Base-by-base conservation (phyloP, 2,113 vertebrate species). In the Vulpes lagopus region DNA sequence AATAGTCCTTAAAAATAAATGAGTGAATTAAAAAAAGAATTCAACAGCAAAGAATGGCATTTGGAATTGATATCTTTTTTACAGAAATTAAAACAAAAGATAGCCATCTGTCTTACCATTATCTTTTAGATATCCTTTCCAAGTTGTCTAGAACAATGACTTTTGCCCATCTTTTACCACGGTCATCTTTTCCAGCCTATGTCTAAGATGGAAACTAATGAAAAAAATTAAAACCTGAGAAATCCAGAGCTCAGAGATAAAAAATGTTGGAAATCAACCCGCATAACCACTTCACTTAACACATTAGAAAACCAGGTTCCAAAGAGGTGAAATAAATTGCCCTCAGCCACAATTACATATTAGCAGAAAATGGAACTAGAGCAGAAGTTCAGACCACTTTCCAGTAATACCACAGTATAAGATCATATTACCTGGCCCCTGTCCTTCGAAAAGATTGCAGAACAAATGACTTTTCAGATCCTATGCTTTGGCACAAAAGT, bases 31-130 rank as follows among this genome's bases (percentile, higher is more conserved):
- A 43, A 43, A 43, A 43, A 43, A 7, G 43, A 43, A 43, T 69
- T 62, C 2, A 89, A 90, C 93, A 84, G 2, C 27, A 87, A 96
- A 92, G 11, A 64, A 88, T 71, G 6, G 0, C 6, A 87, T 79
- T 57, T 89, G 49, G 8, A 89, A 19, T 81, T 92, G 32, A 6
- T 85, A 60, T 11, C 20, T 19, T 62, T 91, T 89, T 79, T 27
- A 92, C 15, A 60, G 23, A 94, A 95, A 80, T 93, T 80, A 51
- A 89, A 82, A 83, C 55, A 89, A 93, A 96, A 89, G 8, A 55
- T 71, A 49, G 16, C 2, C 35, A 65, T 49, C 9, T 49, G 30
- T 69, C 25, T 73, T 80, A 92, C 17, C 14, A 14, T 83, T 71
- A 73, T 67, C 25, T 55, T 91, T 67, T 49, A 71, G 43, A 53